Evolutionary conservation across 2,888 invertebrate species (phyloP), one percentile per base, ranked within the genome.

Genomic region (Chalcis sispes): DNA sequence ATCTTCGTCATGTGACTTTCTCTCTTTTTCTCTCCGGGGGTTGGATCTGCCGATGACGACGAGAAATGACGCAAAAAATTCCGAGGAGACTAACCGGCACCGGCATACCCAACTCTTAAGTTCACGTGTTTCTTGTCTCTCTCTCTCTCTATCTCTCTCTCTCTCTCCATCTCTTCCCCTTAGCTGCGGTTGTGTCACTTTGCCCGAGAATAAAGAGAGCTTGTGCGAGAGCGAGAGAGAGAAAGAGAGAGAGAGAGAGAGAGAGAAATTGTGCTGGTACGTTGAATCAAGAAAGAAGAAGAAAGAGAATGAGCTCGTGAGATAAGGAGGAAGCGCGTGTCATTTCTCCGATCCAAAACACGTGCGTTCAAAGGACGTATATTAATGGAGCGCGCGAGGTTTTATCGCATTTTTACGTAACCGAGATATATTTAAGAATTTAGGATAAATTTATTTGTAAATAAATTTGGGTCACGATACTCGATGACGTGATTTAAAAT

Each of bases 21-120:
- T n/a, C 42, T 75, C 20, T 50, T 10, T 18, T 29, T 18, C 13
- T 0, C 18, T 13, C 27, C 23, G 81, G 80, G 82, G 83, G 82
- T 82, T 83, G 84, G 81, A 82, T 85, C 86, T 87, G 87, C 85
- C 87, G 83, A 87, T 88, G 88, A 88, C 87, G 85, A 84, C 85
- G 87, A 87, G 84, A 87, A 88, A 87, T 88, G 84, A 86, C 81
- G 81, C 82, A 84, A 88, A 88, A 88, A 87, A 84, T 8, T 83
- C 79, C 80, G 10, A 80, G 77, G 83, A 82, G 85, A 85, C 87
- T 84, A 82, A 80, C 82, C 80, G 86, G 85, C 85, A 83, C 83
- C 85, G 79, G 79, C 83, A 59, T 48, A 59, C n/a, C 27, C 70
- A n/a, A n/a, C n/a, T n/a, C n/a, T n/a, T n/a, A n/a, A n/a, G n/a